Evolutionary conservation across 2,888 invertebrate species (phyloP), one percentile per base, ranked within the genome.

Genomic region (Drosophila phalerata): DNA sequence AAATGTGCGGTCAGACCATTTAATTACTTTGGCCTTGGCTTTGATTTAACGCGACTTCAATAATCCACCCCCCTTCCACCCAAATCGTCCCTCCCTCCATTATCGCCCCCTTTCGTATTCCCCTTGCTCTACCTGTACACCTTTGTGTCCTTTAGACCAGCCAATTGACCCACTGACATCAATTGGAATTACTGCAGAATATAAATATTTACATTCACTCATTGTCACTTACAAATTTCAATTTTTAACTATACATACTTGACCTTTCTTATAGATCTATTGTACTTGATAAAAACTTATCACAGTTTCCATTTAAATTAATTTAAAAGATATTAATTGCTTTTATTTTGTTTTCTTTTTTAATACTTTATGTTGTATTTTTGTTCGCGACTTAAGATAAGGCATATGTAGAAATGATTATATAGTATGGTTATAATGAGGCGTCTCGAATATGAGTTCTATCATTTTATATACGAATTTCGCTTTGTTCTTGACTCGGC

Each of bases 21-120:
- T 69, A 82, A 82, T 88, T 71, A 48, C 58, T 43, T 55, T 61
- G 79, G 52, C 82, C 82, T 88, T 88, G 69, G 64, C 66, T 69
- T 61, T 66, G 60, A 78, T 69, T 85, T 25, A 65, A 52, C 34
- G 37, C 34, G 42, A 63, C 38, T 17, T 53, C 34, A n/a, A 38
- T 11, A 25, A 22, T 3, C 25, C 8, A n/a, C 19, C 19, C 1
- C 17, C 10, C 6, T 1, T 6, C 6, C 40, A 10, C n/a, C 17
- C 5, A 5, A 0, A 13, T 19, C 22, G 5, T 13, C 11, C 25
- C 15, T 13, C 2, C 49, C 25, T 13, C 3, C 9, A 13, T 5
- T 6, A 11, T 32, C n/a, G 0, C 5, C 1, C 1, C 6, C 34
- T 3, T 3, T 1, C 11, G 11, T 13, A 2, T 17, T 25, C 3